These are phyloP conservation scores for Noctuana brunneofusca DNA, from an alignment of 2,888 invertebrate genomes.

Conservation along the genomic window DNA sequence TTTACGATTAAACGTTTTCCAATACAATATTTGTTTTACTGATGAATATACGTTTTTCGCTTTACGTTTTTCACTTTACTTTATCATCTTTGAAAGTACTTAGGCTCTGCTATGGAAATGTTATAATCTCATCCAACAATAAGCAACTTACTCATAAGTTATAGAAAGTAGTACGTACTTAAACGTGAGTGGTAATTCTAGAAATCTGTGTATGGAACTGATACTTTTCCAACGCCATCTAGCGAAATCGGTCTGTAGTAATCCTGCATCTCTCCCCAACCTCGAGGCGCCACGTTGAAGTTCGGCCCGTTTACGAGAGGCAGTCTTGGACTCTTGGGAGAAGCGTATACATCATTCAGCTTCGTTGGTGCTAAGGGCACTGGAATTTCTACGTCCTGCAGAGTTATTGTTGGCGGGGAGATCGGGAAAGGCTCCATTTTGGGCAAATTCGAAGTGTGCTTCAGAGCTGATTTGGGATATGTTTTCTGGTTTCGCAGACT, in stretches of 20 bases:
- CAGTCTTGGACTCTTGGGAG: conserved; percentile 69
- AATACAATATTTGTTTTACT: too few relatives aligned
- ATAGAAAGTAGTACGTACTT: background rate
- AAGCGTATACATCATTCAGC: conserved; percentile 74
- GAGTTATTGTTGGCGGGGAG: conserved; percentile 61
- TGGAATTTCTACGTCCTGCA: conserved; percentile 64
- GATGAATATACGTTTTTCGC: too few relatives aligned
- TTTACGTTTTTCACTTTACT: too few relatives aligned
- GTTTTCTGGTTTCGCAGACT: conserved; percentile 75
- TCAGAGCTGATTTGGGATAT: conserved; percentile 73
- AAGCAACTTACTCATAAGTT: conserved; percentile 1
- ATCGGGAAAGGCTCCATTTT: conserved; percentile 78
- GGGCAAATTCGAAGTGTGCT: conserved; percentile 65
- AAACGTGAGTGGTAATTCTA: conserved; percentile 49
- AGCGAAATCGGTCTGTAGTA: conserved; percentile 89
- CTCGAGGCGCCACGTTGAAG: conserved; percentile 92
- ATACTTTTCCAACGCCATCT: conserved; percentile 75
- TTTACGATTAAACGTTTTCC: too few relatives aligned
- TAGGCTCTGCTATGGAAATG: background rate
- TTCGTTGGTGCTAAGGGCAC: conserved; percentile 74
- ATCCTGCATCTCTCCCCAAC: conserved; percentile 88
- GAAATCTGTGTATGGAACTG: conserved; percentile 77
- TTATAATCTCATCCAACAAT: conserved; percentile 9
- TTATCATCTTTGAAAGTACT: background rate
- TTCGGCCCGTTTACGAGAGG: conserved; percentile 81